Base-by-base conservation (phyloP, 2,113 vertebrate species). In the Thamnaconus septentrionalis region DNA sequence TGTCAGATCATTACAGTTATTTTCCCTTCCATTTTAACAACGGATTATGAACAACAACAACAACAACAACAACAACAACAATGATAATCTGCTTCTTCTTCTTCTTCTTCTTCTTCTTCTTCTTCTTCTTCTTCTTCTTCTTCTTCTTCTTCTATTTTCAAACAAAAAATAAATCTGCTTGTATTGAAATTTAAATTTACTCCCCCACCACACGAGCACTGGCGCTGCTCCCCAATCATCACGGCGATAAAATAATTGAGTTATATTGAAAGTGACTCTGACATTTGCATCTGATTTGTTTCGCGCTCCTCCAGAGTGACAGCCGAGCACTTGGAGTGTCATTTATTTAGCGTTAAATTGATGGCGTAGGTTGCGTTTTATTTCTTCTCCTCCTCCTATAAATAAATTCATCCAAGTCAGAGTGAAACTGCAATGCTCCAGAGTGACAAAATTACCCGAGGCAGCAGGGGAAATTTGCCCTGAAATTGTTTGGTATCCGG, bases 371-470 rank as follows among this genome's bases (percentile, higher is more conserved):
- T 31, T 31, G 18, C 4, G 46, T 8, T n/a, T 50, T 50, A 9
- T n/a, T 50, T 50, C 48, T 50, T 50, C n/a, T 50, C 48, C 10
- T 50, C 48, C 96, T 91, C 86, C 81, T 95, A 96, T 94, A 96
- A 97, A 98, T 98, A 98, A 94, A 97, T 96, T 93, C 91, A 94
- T 91, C n/a, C 54, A 95, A 95, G 91, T 98, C 95, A 98, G 94
- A 95, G 85, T 96, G 96, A 98, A 98, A 98, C 96, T 90, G 42
- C 88, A 94, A 96, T 96, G 94, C 93, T 95, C 60, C 96, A 94
- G 93, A 94, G 93, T 94, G 96, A 98, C 96, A 31, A 1, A 95
- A 94, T 96, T 94, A 93, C 94, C 94, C 93, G 93, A 91, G 90
- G 92, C 93, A 81, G 39, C 87, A 75, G 94, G 95, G 96, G 94